Evolutionary conservation across 2,797 vertebrate genomes (phyloP).

Genomic region (Melanogrammus aeglefinus): DNA sequence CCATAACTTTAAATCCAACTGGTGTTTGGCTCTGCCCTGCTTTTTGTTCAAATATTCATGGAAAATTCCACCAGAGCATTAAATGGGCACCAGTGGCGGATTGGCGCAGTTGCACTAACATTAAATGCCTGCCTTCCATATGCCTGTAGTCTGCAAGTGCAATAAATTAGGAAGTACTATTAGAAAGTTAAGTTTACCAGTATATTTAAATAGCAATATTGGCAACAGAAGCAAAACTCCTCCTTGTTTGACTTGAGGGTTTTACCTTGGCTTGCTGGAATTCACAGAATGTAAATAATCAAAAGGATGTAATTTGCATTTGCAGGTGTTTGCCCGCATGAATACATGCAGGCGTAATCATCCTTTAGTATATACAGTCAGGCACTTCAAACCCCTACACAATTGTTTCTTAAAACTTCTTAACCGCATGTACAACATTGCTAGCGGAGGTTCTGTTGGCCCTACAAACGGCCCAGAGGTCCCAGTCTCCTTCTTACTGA

Average conservation of each 20-base stretch:
- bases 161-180: neutral
- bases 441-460: conserved; percentile 26
- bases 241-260: neutral
- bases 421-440: conserved; percentile 17
- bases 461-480: conserved; percentile 20
- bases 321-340: too few relatives aligned
- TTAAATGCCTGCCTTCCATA: neutral
- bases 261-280: neutral
- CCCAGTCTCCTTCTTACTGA: conserved; percentile 59
- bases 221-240: neutral
- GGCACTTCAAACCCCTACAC: neutral
- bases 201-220: neutral
- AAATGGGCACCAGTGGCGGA: neutral
- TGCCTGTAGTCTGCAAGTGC: neutral
- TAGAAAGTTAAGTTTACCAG: neutral
- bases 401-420: conserved; percentile 13
- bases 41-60: conserved; percentile 26
- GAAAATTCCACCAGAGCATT: neutral
- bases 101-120: neutral
- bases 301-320: neutral
- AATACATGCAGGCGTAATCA: neutral
- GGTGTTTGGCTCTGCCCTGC: conserved; percentile 33
- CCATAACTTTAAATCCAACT: conserved; percentile 29
- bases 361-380: neutral
- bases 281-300: neutral